These are phyloP conservation scores for Elgaria multicarinata DNA, from an alignment of 2,113 vertebrate species.

Conservation along the genomic window DNA sequence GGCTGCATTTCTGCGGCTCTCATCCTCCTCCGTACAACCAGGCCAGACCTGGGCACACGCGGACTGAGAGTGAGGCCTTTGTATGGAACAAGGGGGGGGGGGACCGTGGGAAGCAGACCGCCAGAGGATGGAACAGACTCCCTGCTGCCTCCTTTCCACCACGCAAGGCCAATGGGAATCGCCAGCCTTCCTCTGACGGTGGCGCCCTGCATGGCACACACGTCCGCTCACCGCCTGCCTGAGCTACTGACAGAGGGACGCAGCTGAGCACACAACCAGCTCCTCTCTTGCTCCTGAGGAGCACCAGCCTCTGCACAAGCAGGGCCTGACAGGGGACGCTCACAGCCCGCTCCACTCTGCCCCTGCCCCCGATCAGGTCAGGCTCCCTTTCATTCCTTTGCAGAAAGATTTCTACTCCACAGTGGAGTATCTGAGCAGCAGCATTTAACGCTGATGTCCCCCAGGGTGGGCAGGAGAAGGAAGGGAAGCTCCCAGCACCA, in stretches of 20 bases:
- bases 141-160: no score
- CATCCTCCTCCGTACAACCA: not conserved
- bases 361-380: not conserved
- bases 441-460: no score
- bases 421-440: no score
- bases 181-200: not conserved
- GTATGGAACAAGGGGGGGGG: not conserved
- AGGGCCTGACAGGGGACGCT: not conserved
- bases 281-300: not conserved
- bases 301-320: not conserved
- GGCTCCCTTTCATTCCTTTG: not conserved
- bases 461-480: no score
- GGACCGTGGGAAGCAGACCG: not conserved
- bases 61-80: not conserved
- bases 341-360: not conserved
- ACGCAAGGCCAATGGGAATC: no score
- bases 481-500: no score
- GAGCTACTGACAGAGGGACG: not conserved
- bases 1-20: not conserved
- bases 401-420: no score
- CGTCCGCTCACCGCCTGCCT: not conserved
- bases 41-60: not conserved
- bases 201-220: not conserved
- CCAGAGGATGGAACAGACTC: not conserved
- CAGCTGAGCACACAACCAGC: not conserved